These are phyloP conservation scores for Merops nubicus DNA, from an alignment of 2,113 vertebrate species.

Conservation along the genomic window DNA sequence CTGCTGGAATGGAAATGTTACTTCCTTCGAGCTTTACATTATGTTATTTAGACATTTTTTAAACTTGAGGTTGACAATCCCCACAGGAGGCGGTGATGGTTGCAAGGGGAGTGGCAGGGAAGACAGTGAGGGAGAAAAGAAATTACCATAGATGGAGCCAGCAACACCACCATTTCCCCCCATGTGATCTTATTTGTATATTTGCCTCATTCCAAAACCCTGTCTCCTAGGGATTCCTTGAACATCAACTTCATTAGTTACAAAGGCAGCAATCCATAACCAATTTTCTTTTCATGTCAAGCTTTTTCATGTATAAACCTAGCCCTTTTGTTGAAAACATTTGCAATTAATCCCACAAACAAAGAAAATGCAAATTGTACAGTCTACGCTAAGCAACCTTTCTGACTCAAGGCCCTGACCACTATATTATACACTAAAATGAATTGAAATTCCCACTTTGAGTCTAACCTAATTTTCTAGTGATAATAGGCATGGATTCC, in stretches of 20 bases:
- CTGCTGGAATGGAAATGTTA: neutral
- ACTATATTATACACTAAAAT: conserved; percentile 75
- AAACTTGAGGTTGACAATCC: conserved; percentile 5
- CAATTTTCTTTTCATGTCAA: conserved; percentile 80
- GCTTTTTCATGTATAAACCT: conserved; percentile 75
- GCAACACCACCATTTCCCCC: neutral
- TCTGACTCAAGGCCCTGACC: conserved; percentile 69
- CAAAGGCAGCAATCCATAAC: conserved; percentile 81
- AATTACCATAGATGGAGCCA: conserved; percentile 25
- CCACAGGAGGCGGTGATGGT: conserved; percentile 7
- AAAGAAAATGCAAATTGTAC: conserved; percentile 79
- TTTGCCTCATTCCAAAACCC: conserved; percentile 33
- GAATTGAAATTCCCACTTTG: conserved; percentile 78
- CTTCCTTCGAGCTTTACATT: neutral
- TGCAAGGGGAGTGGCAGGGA: conserved; percentile 9
- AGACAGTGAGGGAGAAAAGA: neutral
- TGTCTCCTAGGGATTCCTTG: conserved; percentile 69
- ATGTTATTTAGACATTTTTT: conserved; percentile 48
- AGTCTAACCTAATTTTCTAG: conserved; percentile 81
- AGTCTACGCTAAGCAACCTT: conserved; percentile 59
- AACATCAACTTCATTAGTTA: conserved; percentile 81
- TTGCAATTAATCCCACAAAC: conserved; percentile 81
- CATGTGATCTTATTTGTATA: neutral
- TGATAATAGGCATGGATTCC: conserved; percentile 80
- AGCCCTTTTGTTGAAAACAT: conserved; percentile 77